These are phyloP conservation scores for Stegana nigrithorax DNA, from an alignment of 2,888 invertebrate species.

Conservation along the genomic window DNA sequence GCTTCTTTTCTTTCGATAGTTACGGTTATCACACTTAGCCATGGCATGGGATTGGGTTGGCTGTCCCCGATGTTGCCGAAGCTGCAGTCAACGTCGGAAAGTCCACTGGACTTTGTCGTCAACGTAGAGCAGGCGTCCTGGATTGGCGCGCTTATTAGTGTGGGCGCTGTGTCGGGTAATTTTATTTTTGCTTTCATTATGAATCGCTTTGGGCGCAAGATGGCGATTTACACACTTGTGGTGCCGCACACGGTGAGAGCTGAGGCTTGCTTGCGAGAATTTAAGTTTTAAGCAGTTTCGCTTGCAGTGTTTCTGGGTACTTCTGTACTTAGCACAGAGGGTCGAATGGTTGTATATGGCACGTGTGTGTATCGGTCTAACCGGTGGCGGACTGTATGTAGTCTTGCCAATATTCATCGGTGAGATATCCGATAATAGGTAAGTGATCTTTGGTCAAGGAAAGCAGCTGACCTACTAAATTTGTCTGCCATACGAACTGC, in stretches of 20 bases:
- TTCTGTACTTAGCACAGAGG: slow-evolving; percentile 55
- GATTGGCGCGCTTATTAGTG: slow-evolving; percentile 59
- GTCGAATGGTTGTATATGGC: slow-evolving; percentile 62
- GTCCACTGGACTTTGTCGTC: slow-evolving; percentile 53
- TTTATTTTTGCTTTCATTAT: slow-evolving; percentile 53
- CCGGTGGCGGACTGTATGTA: slow-evolving; percentile 63
- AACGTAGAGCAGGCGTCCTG: slow-evolving; percentile 62
- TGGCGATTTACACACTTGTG: slow-evolving; percentile 53
- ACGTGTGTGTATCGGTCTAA: slow-evolving; percentile 56
- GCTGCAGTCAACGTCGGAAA: slow-evolving; percentile 45
- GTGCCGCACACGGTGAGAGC: slow-evolving; percentile 63
- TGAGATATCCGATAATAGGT: slow-evolving; percentile 65
- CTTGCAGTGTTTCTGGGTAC: slow-evolving; percentile 60
- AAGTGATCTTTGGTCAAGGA: slow-evolving; percentile 31
- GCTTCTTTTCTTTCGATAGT: slow-evolving; percentile 37
- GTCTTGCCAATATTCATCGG: slow-evolving; percentile 63
- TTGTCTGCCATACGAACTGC: too few species aligned
- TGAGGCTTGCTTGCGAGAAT: background rate
- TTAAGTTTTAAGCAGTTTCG: background rate
- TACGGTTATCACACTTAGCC: slow-evolving; percentile 56
- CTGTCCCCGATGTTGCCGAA: slow-evolving; percentile 58
- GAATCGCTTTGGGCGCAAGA: slow-evolving; percentile 60
- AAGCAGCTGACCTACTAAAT: background rate
- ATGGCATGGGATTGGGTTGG: slow-evolving; percentile 65
- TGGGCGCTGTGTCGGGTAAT: slow-evolving; percentile 63